A percentile compares a stretch with the other conserved stretches of the same genome.
These are phyloP conservation scores for Scolopax rusticola DNA, from an alignment of 2,797 vertebrate species.

Conservation along the genomic window DNA sequence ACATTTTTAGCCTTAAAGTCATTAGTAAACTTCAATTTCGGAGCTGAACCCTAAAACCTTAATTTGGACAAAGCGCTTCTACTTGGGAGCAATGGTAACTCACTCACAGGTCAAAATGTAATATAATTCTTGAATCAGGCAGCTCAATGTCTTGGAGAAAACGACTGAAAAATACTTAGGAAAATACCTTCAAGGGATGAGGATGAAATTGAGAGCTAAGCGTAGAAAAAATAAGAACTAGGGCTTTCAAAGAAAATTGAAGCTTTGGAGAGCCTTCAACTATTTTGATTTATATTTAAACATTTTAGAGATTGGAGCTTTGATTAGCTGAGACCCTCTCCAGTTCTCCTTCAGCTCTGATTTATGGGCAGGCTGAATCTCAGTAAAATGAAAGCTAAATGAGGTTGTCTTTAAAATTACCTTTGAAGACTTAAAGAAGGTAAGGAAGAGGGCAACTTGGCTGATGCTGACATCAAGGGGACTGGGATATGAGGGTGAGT, in stretches of 20 bases:
- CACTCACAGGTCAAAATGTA: constrained; percentile 31
- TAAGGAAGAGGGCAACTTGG: constrained; percentile 72
- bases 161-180: constrained; percentile 69
- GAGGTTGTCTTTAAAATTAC: constrained; percentile 80
- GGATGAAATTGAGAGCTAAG: constrained; percentile 73
- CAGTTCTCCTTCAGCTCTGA: constrained; percentile 73
- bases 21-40: constrained; percentile 58
- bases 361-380: constrained; percentile 76
- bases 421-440: constrained; percentile 74
- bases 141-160: constrained; percentile 62
- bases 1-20: constrained; percentile 58
- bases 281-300: constrained; percentile 84
- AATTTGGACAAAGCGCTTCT: constrained; percentile 50
- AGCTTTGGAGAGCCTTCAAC: constrained; percentile 77
- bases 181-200: constrained; percentile 74
- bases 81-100: constrained; percentile 21
- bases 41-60: constrained; percentile 58
- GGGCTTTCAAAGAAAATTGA: constrained; percentile 79
- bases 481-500: constrained; percentile 47
- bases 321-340: constrained; percentile 80
- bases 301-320: constrained; percentile 80
- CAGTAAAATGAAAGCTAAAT: constrained; percentile 80
- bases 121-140: constrained; percentile 57
- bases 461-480: constrained; percentile 70
- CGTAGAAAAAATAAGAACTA: constrained; percentile 68